Evolutionary conservation across 2,888 invertebrate species (phyloP), one percentile per base, ranked within the genome.

Genomic region (Trypoxylon attenuatum): DNA sequence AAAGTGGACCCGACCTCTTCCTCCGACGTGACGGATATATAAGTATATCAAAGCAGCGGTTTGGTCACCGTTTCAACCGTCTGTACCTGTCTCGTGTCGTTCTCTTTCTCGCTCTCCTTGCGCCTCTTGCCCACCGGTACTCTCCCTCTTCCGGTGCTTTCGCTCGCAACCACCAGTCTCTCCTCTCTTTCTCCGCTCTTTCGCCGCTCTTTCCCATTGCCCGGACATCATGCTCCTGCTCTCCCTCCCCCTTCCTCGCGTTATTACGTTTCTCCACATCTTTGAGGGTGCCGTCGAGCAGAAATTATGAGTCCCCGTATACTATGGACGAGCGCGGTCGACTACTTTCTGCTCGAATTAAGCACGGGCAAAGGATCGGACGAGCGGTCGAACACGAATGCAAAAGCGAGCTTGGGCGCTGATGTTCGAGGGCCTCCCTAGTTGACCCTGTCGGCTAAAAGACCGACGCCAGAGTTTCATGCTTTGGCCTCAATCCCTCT

Each of bases 281-380:
- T 84, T 83, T 84, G 81, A 80, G 78, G 76, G 80, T 74, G 77
- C 76, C 76, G 79, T 78, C 78, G 77, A 80, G 80, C 81, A 81
- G 84, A 84, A 84, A 84, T 84, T 83, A 83, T 83, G 82, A 83
- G 76, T 79, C 78, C 69, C 75, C 75, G 64, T 80, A 69, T 71
- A 80, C 78, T 70, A 70, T 71, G 78, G 64, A 2, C 33, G 33
- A 4, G 69, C 69, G 72, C 79, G 78, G 74, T 76, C 79, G 76
- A 77, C 80, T 79, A 80, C 81, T 81, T 81, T 81, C 82, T 81
- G 76, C 82, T 80, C 78, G 82, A 81, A 81, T 81, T 81, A 81
- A 82, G 81, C 78, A 73, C 75, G 71, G 71, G 64, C 69, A 76
- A 73, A 71, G 73, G 76, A 70, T 52, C 61, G 76, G 68, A 56